Percentiles rank a stretch among this genome's conserved stretches.
phyloP scores from a whole-genome alignment of 2,113 vertebrate genomes.

The Pristiophorus japonicus region DNA sequence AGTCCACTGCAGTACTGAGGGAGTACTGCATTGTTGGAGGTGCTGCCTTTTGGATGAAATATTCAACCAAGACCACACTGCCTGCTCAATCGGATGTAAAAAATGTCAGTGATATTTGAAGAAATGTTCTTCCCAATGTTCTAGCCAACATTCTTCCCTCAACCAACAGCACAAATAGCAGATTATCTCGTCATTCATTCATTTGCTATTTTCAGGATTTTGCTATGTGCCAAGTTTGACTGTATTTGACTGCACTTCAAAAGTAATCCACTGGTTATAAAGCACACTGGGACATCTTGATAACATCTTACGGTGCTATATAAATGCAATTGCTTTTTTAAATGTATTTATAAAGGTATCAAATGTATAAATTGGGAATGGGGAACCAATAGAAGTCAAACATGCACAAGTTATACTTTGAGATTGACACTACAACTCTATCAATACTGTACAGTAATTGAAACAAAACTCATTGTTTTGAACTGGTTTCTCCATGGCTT shows the following conservation, averaged over 20 bases:
- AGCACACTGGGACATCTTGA: neutral
- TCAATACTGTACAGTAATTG: neutral
- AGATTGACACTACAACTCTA: neutral
- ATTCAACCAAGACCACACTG: neutral
- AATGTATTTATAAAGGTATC: neutral
- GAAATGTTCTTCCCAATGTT: neutral
- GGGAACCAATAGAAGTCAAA: neutral
- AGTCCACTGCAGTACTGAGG: too few relatives aligned
- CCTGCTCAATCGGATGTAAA: neutral
- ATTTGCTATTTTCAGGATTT: neutral
- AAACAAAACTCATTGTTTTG: neutral
- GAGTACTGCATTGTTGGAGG: neutral
- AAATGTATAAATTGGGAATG: neutral
- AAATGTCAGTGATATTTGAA: neutral
- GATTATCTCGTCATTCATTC: neutral
- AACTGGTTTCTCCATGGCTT: neutral
- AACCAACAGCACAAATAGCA: neutral
- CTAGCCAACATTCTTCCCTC: neutral
- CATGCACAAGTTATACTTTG: neutral
- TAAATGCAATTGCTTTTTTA: neutral
- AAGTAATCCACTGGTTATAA: constrained; percentile 5
- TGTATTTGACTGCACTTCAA: neutral
- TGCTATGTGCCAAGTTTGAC: neutral
- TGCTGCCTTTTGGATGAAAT: neutral
- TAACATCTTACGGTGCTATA: neutral